Conservation (phyloP, 2,888 invertebrate genomes). For the Muschampia staudingeri region DNA sequence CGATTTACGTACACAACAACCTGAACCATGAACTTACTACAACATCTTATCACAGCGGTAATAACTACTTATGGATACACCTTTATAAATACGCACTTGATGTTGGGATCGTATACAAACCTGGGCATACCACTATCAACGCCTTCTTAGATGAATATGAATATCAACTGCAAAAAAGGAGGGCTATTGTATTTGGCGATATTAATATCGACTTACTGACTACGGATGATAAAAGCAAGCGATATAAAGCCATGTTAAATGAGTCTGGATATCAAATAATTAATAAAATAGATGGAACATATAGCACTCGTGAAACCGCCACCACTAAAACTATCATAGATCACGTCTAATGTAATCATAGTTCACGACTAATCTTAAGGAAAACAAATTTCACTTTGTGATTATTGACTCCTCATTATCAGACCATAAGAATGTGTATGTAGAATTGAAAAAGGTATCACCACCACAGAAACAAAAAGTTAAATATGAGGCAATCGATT, state of each 20-base stretch:
- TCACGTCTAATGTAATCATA: conserved; percentile 14
- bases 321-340: conserved; percentile 49
- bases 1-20: too few relatives aligned
- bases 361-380: conserved; percentile 26
- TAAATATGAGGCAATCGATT: conserved; percentile 16
- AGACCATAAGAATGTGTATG: conserved; percentile 49
- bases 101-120: conserved; percentile 24
- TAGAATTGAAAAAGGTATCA: conserved; percentile 21
- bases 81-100: conserved; percentile 10
- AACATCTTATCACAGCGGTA: conserved; percentile 13
- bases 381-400: conserved; percentile 32
- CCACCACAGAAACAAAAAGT: conserved; percentile 17
- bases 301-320: conserved; percentile 36
- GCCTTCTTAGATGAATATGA: conserved; percentile 55
- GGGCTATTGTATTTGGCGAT: conserved; percentile 63
- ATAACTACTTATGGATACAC: conserved; percentile 18
- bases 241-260: conserved; percentile 32
- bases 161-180: conserved; percentile 44
- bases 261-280: conserved; percentile 42
- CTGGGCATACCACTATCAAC: conserved; percentile 32
- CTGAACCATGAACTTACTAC: conserved; percentile 32
- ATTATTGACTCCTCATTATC: conserved; percentile 36
- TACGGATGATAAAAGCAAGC: conserved; percentile 30
- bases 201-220: conserved; percentile 61
- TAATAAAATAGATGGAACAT: conserved; percentile 27